Evolutionary conservation across 2,888 invertebrate genomes (phyloP), one percentile per base, ranked within the genome.

Genomic region (Saturnia pavonia): DNA sequence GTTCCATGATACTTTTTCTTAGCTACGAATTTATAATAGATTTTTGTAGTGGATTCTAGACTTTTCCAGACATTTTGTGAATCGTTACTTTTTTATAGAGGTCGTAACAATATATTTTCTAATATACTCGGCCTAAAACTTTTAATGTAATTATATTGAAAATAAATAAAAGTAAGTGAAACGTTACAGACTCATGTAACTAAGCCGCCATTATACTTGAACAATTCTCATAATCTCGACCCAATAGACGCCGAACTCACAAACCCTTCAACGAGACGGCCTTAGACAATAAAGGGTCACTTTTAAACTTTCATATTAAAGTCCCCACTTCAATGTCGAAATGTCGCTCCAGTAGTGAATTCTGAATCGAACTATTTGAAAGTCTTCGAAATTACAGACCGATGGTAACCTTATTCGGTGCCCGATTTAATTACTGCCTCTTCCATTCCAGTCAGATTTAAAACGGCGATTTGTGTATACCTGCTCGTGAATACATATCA

Each of bases 341-440:
- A 66, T 67, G 67, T 65, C 54, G 70, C 19, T 51, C 54, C 66
- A 54, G 22, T 68, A 70, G 63, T 70, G 54, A 69, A 69, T 60
- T 42, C 40, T 48, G 42, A 25, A 66, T 22, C 51, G 22, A 72
- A 69, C 27, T 71, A 70, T 70, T 40, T 43, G 16, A 70, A 69
- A 74, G 19, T 71, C 54, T 67, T 40, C 14, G 7, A 51, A 70
- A 69, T 70, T 60, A 16, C 27, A 69, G 14, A 57, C 9, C 54
- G 12, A 72, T 79, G 75, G 77, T 72, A 60, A 75, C 72, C 75
- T 73, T 75, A 73, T 54, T 45, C 69, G 27, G 70, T 72, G 75
- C 73, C 71, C 76, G 74, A 79, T 80, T 82, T 82, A 81, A 83
- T 83, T 83, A 79, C 76, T 79, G 45, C 69, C 72, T 74, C 72